A percentile compares a stretch with the other conserved stretches of the same genome.
Evolutionary conservation across 2,113 vertebrate genomes (phyloP).

Genomic region (Peromyscus polionotus): DNA sequence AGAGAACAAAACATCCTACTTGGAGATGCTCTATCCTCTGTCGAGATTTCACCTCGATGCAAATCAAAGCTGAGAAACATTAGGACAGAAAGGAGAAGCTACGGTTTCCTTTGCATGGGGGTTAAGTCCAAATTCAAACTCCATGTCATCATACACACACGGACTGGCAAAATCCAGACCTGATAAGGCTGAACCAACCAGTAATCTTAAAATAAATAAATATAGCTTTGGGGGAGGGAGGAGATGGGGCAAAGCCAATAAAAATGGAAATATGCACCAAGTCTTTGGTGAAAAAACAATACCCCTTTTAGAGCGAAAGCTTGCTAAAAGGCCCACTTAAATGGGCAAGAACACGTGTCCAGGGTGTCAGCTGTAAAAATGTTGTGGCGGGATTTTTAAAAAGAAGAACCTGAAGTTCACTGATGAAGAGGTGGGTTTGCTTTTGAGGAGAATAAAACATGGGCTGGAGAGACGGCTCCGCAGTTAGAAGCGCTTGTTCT

Average conservation of each 20-base stretch:
- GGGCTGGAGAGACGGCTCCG: not conserved
- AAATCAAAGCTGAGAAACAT: constrained; percentile 25
- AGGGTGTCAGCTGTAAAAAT: not conserved
- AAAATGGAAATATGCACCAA: not conserved
- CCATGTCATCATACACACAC: not conserved
- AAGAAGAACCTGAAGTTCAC: not conserved
- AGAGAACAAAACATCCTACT: constrained; percentile 11
- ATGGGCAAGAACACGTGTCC: not conserved
- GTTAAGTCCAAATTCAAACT: constrained; percentile 6
- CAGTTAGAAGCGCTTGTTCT: not conserved
- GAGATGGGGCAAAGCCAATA: not conserved
- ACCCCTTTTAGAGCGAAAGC: not conserved
- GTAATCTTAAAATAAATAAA: not conserved
- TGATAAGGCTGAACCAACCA: not conserved
- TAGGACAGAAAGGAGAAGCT: not conserved
- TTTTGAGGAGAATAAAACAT: not conserved
- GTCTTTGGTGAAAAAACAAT: not conserved
- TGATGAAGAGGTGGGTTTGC: not conserved
- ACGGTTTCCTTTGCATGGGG: not conserved
- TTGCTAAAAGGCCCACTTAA: not conserved
- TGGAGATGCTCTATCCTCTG: not conserved
- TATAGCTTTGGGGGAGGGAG: not conserved
- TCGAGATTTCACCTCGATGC: not conserved
- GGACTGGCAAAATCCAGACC: not conserved
- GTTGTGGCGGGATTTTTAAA: not conserved